These are phyloP conservation scores for Carollia perspicillata DNA, from an alignment of 2,113 vertebrate species.

Conservation along the genomic window DNA sequence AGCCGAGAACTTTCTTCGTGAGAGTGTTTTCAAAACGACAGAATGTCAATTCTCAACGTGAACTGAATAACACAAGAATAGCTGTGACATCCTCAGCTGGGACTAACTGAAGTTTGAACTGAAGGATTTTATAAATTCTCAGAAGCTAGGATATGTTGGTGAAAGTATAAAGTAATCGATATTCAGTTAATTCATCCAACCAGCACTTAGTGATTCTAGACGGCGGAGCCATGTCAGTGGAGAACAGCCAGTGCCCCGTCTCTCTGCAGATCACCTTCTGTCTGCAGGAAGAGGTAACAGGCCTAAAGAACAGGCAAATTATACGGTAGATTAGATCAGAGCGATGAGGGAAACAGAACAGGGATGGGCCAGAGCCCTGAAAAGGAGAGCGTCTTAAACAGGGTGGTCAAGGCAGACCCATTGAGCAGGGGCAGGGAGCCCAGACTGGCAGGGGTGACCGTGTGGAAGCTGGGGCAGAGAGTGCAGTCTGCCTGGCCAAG, in stretches of 20 bases:
- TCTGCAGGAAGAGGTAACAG: background rate
- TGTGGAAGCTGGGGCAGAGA: fast-evolving
- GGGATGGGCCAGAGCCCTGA: fast-evolving
- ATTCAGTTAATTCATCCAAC: background rate
- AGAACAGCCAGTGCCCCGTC: background rate
- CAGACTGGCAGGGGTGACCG: background rate
- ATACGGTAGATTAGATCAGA: background rate
- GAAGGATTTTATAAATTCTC: background rate
- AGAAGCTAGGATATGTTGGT: background rate
- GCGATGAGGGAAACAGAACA: background rate
- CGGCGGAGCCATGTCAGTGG: background rate
- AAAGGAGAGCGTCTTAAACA: background rate
- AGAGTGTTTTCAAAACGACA: background rate
- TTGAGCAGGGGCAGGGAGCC: background rate
- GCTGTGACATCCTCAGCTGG: background rate
- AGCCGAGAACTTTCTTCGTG: background rate
- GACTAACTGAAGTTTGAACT: background rate
- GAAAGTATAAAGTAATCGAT: background rate
- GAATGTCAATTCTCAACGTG: background rate
- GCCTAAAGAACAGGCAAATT: background rate
- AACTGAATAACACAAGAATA: background rate
- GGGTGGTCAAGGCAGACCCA: too few relatives aligned
- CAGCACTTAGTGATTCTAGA: background rate
- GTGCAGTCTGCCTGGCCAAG: background rate
- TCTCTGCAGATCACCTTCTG: background rate